phyloP scores from a whole-genome alignment of 2,888 invertebrate species.

The Erebia ligea region DNA sequence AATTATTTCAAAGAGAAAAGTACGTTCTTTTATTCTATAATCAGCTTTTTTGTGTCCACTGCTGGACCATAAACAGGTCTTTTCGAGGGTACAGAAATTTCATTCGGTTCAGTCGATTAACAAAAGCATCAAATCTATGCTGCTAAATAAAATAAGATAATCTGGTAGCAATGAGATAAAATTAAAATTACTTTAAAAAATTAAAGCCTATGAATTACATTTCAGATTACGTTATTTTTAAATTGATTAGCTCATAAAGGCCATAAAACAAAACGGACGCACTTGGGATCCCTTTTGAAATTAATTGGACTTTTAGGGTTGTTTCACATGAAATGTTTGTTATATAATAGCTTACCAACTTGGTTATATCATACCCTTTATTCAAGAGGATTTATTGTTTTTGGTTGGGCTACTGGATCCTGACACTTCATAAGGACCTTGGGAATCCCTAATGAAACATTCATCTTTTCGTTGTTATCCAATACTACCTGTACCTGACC shows the following conservation, averaged over 20 bases:
- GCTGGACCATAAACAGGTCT: too few species aligned
- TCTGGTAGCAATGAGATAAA: too few species aligned
- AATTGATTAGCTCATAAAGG: conserved; percentile 21
- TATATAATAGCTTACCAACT: background rate
- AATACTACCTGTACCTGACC: too few species aligned
- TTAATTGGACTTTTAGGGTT: conserved; percentile 20
- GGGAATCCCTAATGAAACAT: background rate
- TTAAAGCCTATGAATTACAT: background rate
- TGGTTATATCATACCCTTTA: background rate
- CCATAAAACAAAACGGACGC: conserved; percentile 17
- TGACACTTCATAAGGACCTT: background rate
- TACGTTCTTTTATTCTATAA: too few species aligned
- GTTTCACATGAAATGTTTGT: conserved; percentile 16
- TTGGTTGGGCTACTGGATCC: background rate
- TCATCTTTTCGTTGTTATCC: too few species aligned
- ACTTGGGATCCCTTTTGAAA: conserved; percentile 18
- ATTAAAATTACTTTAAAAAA: background rate
- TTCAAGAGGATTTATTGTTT: background rate
- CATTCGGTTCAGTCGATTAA: too few species aligned
- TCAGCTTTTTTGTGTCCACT: too few species aligned
- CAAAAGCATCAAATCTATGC: too few species aligned
- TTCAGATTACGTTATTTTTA: background rate
- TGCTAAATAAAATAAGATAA: too few species aligned
- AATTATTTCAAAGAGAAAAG: too few species aligned
- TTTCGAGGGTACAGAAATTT: too few species aligned